phyloP scores from a whole-genome alignment of 2,113 vertebrate genomes.

The Otis tarda region DNA sequence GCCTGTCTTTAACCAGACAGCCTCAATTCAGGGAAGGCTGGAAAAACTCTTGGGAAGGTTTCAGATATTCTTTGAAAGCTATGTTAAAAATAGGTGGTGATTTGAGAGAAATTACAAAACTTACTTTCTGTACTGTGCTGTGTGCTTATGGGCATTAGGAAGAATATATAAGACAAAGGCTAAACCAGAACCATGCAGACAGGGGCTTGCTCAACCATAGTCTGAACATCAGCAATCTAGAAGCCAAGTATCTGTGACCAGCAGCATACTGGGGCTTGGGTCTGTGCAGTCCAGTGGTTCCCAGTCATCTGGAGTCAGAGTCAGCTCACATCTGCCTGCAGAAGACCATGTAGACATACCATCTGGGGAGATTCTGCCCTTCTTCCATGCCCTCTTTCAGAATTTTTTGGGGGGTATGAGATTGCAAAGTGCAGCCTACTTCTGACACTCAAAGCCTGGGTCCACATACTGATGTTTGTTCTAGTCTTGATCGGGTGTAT shows the following conservation, averaged over 20 bases:
- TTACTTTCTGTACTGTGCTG: neutral
- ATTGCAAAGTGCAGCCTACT: neutral
- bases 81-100: neutral
- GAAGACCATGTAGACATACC: neutral
- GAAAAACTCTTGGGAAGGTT: neutral
- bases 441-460: neutral
- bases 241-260: neutral
- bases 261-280: neutral
- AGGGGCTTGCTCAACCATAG: neutral
- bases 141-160: neutral
- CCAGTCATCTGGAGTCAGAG: neutral
- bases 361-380: neutral
- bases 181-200: neutral
- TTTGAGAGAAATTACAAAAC: neutral
- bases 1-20: neutral
- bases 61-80: neutral
- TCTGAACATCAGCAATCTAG: neutral
- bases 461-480: accelerated
- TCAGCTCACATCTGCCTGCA: neutral
- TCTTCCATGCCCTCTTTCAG: neutral
- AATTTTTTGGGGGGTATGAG: neutral
- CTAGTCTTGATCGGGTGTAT: neutral
- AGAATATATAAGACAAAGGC: neutral
- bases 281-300: neutral
- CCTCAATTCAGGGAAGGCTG: neutral